These are phyloP conservation scores for Triplophysa bombifrons DNA, from an alignment of 2,797 vertebrate genomes.

Conservation along the genomic window DNA sequence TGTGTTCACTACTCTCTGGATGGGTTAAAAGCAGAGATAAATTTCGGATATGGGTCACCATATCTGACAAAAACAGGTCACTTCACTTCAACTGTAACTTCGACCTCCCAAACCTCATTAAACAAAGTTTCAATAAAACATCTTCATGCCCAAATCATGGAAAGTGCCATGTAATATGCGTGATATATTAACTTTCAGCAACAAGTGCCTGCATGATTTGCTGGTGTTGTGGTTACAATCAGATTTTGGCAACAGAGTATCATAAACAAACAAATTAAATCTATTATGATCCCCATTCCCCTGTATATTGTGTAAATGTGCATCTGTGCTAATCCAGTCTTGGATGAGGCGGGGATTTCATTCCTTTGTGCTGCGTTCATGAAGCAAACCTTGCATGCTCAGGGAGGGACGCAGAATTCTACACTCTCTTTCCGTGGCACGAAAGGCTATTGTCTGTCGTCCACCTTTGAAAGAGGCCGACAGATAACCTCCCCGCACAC, in stretches of 20 bases:
- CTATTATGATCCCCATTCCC: constrained; percentile 5
- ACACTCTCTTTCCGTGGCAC: constrained; percentile 58
- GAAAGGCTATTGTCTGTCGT: constrained; percentile 61
- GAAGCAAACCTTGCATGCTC: constrained; percentile 45
- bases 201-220: constrained; percentile 31
- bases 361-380: constrained; percentile 50
- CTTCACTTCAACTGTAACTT: background rate
- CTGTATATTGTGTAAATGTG: constrained; percentile 38
- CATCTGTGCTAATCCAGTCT: constrained; percentile 49
- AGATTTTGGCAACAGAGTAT: constrained; percentile 38
- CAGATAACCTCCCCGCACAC: constrained; percentile 53
- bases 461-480: constrained; percentile 48
- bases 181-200: constrained; percentile 18
- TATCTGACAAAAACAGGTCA: too few relatives aligned
- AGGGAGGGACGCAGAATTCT: constrained; percentile 49
- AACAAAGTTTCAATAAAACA: too few relatives aligned
- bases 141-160: background rate
- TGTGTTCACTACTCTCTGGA: too few relatives aligned
- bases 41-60: too few relatives aligned
- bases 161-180: background rate
- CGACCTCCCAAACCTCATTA: background rate
- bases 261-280: constrained; percentile 48
- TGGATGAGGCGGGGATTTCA: constrained; percentile 38
- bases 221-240: constrained; percentile 41
- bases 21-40: too few relatives aligned